Conservation (phyloP, 2,888 invertebrate species). For the Trisateles emortualis region DNA sequence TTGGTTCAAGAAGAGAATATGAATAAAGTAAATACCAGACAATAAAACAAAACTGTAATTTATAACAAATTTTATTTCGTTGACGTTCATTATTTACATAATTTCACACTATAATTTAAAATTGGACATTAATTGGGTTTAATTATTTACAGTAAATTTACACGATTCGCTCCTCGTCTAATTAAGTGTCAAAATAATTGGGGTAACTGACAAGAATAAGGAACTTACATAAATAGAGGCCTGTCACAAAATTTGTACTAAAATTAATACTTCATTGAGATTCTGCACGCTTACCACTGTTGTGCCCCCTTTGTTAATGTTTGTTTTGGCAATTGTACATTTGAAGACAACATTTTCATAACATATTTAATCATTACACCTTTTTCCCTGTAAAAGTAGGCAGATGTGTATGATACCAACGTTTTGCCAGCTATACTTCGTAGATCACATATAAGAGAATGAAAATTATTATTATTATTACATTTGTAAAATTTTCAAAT, state of each 20-base stretch:
- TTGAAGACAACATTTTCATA: no score
- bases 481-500: no score
- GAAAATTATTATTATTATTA: no score
- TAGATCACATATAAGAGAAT: no score
- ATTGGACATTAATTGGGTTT: conserved; percentile 45
- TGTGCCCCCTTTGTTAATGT: conserved; percentile 22
- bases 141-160: conserved; percentile 47
- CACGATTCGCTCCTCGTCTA: conserved; percentile 30
- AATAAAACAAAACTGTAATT: conserved; percentile 38
- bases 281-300: conserved; percentile 23
- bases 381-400: no score
- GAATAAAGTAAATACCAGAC: neutral
- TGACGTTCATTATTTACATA: conserved; percentile 56
- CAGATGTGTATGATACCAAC: no score
- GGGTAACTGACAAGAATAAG: conserved; percentile 28
- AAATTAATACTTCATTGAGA: conserved; percentile 35
- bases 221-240: conserved; percentile 22
- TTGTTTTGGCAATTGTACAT: conserved; percentile 7
- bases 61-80: conserved; percentile 61
- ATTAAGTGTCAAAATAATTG: conserved; percentile 39
- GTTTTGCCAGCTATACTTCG: no score
- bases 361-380: no score
- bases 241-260: conserved; percentile 28
- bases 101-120: conserved; percentile 42
- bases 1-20: no score